Conservation (phyloP, 2,113 vertebrate species). For the Oryzias woworae region DNA sequence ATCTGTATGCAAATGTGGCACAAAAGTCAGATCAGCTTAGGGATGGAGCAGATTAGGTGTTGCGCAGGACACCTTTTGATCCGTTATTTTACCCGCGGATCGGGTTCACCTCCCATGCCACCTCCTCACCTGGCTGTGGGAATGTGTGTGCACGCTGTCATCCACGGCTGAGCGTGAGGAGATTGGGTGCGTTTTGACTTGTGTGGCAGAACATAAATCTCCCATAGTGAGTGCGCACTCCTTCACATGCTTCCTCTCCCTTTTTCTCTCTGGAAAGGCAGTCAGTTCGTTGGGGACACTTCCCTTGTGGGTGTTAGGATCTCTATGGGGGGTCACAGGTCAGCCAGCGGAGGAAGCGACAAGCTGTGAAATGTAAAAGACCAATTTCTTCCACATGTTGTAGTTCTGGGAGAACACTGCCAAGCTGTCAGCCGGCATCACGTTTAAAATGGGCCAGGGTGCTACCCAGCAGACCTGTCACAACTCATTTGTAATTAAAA, state of each 20-base stretch:
- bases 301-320: slow-evolving; percentile 90
- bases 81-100: slow-evolving; percentile 73
- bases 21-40: slow-evolving; percentile 71
- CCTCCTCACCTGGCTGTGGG: slow-evolving; percentile 68
- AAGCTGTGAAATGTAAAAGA: slow-evolving; percentile 99
- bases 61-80: slow-evolving; percentile 83
- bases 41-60: slow-evolving; percentile 49
- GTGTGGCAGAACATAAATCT: slow-evolving; percentile 80
- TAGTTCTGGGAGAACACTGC: slow-evolving; percentile 84
- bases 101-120: slow-evolving; percentile 72
- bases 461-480: slow-evolving; percentile 89
- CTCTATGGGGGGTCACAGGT: slow-evolving; percentile 92
- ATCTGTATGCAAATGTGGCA: slow-evolving; percentile 71
- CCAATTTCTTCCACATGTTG: slow-evolving; percentile 99
- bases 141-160: slow-evolving; percentile 15
- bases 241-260: slow-evolving; percentile 17
- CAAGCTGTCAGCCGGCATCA: slow-evolving; percentile 87
- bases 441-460: slow-evolving; percentile 84
- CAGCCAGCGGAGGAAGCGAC: slow-evolving; percentile 95
- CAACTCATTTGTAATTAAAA: slow-evolving; percentile 93
- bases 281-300: slow-evolving; percentile 88
- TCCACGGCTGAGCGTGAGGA: slow-evolving; percentile 38
- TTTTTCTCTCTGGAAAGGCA: slow-evolving; percentile 51
- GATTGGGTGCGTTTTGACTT: slow-evolving; percentile 70
- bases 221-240: slow-evolving; percentile 70